Evolutionary conservation across 2,888 invertebrate species (phyloP), one percentile per base, ranked within the genome.

Genomic region (Thymelicus lineola): DNA sequence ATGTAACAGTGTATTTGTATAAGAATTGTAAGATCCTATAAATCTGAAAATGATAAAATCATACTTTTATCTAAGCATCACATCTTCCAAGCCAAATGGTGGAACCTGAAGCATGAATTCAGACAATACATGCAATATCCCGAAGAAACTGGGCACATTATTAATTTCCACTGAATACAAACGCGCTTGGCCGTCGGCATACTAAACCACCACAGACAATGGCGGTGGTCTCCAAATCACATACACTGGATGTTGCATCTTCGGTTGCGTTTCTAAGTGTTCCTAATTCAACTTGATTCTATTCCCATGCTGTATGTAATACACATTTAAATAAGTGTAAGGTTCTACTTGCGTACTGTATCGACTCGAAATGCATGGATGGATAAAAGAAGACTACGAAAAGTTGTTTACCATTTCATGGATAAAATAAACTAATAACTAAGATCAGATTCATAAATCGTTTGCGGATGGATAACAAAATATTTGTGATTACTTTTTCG

Each of bases 121-220:
- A 57, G 15, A 78, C 83, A 86, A 85, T 80, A 79, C 48, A 14
- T 12, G 17, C 48, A 48, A 48, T n/a, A 75, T 1, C 82, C 86
- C 81, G 80, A 82, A 85, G 83, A 86, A 83, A 80, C 71, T 14
- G 76, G 77, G 79, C 79, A 75, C 76, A 74, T 71, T 77, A 85
- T 83, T 83, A 84, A 85, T 87, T 88, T 85, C 84, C 81, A 84
- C 87, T 84, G 81, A 83, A 85, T 83, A 82, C 81, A 82, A 84
- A 83, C 78, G 73, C 74, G 73, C 71, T 75, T 77, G 76, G 79
- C 79, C 76, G 74, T 74, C 80, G 76, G 86, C 82, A 85, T 84
- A 84, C 82, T 81, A 83, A 85, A 74, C 76, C 66, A 72, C 71
- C 80, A 81, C 80, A 81, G 82, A 87, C 86, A 87, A 86, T 86